Percentiles rank a stretch among this genome's conserved stretches.
Conservation (phyloP, 2,888 invertebrate genomes). For the Glaucopsyche alexis region DNA sequence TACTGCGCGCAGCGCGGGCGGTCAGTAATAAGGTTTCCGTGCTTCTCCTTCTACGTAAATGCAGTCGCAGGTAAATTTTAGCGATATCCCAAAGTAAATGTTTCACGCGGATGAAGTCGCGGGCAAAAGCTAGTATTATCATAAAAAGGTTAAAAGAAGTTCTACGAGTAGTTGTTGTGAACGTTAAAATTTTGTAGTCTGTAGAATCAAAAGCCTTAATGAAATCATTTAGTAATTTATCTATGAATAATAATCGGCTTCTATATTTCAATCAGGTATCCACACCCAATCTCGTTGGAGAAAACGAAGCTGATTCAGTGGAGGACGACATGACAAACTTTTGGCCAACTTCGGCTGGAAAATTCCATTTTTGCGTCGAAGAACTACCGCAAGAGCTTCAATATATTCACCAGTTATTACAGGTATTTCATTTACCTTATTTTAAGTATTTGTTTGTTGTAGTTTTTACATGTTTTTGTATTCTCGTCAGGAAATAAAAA, state of each 20-base stretch:
- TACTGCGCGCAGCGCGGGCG: too few species aligned
- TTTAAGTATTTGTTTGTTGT: neutral
- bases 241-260: neutral
- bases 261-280: slow-evolving; percentile 81
- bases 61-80: too few species aligned
- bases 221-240: neutral
- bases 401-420: slow-evolving; percentile 93
- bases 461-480: slow-evolving; percentile 11
- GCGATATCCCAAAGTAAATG: too few species aligned
- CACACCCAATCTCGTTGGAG: slow-evolving; percentile 87
- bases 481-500: slow-evolving; percentile 84
- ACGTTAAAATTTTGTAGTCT: neutral
- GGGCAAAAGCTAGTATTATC: too few species aligned
- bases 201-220: neutral
- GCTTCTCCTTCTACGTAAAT: too few species aligned
- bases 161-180: neutral
- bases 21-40: too few species aligned
- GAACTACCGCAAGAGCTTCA: slow-evolving; percentile 95
- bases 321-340: slow-evolving; percentile 90
- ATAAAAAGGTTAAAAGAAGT: neutral
- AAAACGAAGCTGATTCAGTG: slow-evolving; percentile 85
- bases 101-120: too few species aligned
- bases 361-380: slow-evolving; percentile 93
- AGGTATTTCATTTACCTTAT: slow-evolving; percentile 69
- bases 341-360: slow-evolving; percentile 96